Conservation (phyloP, 92 coral and sea anemone species). For the Anthopleura xanthogrammica region DNA sequence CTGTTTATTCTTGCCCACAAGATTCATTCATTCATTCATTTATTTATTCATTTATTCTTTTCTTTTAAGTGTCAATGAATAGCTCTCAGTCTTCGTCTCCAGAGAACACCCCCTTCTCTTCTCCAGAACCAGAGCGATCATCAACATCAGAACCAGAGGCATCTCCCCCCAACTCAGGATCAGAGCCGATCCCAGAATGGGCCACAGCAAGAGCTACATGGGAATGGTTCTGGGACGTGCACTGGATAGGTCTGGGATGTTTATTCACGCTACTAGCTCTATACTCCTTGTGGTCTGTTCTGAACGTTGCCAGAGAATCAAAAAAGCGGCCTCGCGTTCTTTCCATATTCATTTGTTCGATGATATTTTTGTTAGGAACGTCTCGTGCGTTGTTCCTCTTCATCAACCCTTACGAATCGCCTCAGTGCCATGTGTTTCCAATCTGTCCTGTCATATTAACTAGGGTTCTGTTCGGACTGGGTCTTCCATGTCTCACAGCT, state of each 20-base stretch:
- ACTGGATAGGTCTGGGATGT: slow-evolving; percentile 74
- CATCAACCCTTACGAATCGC: slow-evolving; percentile 86
- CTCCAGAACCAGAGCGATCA: slow-evolving; percentile 23
- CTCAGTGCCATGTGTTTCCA: slow-evolving; percentile 70
- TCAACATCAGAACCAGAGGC: slow-evolving; percentile 8
- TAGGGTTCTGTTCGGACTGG: slow-evolving; percentile 71
- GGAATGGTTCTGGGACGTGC: slow-evolving; percentile 81
- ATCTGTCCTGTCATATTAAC: slow-evolving; percentile 57
- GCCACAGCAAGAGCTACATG: slow-evolving; percentile 57
- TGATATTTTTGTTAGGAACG: slow-evolving; percentile 54
- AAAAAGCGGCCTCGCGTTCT: slow-evolving; percentile 48
- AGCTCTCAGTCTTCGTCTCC: background rate
- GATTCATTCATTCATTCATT: no score
- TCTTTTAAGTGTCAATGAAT: background rate
- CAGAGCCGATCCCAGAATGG: slow-evolving; percentile 86
- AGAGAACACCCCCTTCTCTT: background rate
- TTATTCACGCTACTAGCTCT: slow-evolving; percentile 59
- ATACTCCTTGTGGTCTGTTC: slow-evolving; percentile 53
- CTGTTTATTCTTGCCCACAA: no score
- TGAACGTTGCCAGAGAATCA: slow-evolving; percentile 23
- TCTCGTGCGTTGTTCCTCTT: slow-evolving; percentile 69
- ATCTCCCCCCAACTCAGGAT: background rate
- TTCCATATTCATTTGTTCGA: slow-evolving; percentile 45
- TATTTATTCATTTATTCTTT: no score
- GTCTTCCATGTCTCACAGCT: slow-evolving; percentile 84